These are phyloP conservation scores for Neomonachus schauinslandi DNA, from an alignment of 2,113 vertebrate species.

Conservation along the genomic window DNA sequence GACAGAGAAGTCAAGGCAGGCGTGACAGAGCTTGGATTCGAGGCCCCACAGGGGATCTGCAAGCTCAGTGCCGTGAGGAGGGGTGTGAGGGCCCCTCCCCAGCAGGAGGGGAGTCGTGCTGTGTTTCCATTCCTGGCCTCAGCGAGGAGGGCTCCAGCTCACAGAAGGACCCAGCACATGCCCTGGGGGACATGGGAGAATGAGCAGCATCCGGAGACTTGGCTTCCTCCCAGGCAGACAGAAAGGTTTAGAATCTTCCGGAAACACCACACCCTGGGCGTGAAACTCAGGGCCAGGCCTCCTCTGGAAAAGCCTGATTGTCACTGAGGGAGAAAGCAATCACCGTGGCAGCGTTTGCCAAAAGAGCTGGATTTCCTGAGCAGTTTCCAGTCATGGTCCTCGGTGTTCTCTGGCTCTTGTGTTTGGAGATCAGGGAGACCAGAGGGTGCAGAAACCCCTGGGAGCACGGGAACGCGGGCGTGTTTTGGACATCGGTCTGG, in stretches of 20 bases:
- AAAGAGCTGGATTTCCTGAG: background rate
- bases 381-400: no score
- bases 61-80: background rate
- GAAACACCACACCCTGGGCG: background rate
- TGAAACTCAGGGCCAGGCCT: background rate
- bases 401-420: background rate
- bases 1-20: background rate
- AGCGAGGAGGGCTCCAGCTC: background rate
- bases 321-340: background rate
- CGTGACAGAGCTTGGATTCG: background rate
- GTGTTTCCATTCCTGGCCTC: background rate
- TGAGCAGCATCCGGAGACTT: background rate
- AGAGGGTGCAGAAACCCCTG: background rate
- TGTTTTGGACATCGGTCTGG: background rate
- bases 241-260: background rate
- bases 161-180: no score
- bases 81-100: background rate
- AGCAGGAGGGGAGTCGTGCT: background rate
- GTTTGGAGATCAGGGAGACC: background rate
- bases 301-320: background rate
- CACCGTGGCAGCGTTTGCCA: background rate
- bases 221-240: background rate
- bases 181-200: background rate
- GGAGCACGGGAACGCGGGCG: background rate
- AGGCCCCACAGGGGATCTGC: background rate